Evolutionary conservation across 2,888 invertebrate genomes (phyloP), one percentile per base, ranked within the genome.

Genomic region (Caenorhabditis virilis): DNA sequence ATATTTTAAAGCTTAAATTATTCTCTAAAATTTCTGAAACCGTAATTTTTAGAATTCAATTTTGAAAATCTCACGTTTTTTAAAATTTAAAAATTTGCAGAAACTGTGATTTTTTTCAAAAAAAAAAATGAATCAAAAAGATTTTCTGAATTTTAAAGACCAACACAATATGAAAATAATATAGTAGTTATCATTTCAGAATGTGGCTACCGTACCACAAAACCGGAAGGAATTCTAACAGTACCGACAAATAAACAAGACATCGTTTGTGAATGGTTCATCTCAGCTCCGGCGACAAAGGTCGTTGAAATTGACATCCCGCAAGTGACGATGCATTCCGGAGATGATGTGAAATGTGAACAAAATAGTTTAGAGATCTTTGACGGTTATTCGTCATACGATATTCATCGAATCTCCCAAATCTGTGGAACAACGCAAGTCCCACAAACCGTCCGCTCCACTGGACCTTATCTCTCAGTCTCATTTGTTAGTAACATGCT

Each of bases 221-320:
- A 61, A 16, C 59, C 68, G 5, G 46, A 58, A 36, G 74, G 74
- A 16, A 43, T 59, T 11, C 39, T 74, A 1, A 46, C 45, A 2
- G 59, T 74, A 0, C 71, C 70, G 5, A 35, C 54, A 11, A 68
- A 74, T 36, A 52, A 66, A 18, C 58, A 60, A 22, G 63, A 74
- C 38, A 48, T 61, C 16, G 63, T 63, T 6, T 74, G 74, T 46
- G 69, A 71, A 57, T 74, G 71, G 71, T 72, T 65, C 50, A 56
- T 72, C 4, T 59, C 64, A 13, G 69, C 72, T 22, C 64, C 64
- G 0, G 47, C 60, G n/a, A 54, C 36, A 27, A 63, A 74, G 43
- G 66, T 73, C 13, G 58, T 80, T 22, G 69, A 80, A 39, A 23
- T 80, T 7, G 67, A 59, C 15, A 54, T 80, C 22, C 73, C 75